Evolutionary conservation across 2,797 vertebrate genomes (phyloP).

Genomic region (Borostomias antarcticus): DNA sequence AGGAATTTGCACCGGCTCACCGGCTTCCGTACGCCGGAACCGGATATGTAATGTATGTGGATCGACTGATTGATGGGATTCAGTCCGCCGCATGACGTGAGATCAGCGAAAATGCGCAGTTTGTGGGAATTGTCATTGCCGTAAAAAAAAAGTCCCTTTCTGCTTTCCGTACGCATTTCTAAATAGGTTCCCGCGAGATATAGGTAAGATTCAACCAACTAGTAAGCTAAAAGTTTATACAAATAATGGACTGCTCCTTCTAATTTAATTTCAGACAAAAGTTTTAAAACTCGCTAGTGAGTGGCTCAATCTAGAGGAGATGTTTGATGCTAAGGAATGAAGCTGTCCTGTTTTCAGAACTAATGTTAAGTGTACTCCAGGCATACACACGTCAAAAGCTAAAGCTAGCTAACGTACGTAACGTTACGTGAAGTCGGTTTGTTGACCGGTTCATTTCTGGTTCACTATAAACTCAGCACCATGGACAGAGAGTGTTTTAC

Average conservation of each 20-base stretch:
- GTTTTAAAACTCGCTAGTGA: too few species aligned
- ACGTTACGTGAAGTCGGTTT: background rate
- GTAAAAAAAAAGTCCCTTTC: background rate
- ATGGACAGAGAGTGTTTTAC: conserved; percentile 84
- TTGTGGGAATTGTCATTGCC: background rate
- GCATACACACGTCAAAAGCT: too few species aligned
- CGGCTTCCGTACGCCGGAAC: background rate
- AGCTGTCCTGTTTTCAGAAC: too few species aligned
- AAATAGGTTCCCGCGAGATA: conserved; percentile 52
- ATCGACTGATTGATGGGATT: rapidly evolving
- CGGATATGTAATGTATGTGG: background rate
- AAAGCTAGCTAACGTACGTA: too few species aligned
- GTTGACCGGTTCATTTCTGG: background rate
- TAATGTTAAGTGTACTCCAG: too few species aligned
- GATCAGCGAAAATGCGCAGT: background rate
- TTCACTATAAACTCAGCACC: conserved; percentile 11
- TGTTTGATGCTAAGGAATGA: too few species aligned
- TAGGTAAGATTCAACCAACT: background rate
- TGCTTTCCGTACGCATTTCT: conserved; percentile 27
- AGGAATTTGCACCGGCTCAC: conserved; percentile 49
- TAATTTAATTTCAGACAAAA: too few species aligned
- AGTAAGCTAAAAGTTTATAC: background rate
- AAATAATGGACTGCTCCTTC: background rate
- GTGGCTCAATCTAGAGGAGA: background rate
- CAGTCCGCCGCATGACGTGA: rapidly evolving